phyloP scores from a whole-genome alignment of 92 coral and sea anemone species.

The Blastomussa wellsi region DNA sequence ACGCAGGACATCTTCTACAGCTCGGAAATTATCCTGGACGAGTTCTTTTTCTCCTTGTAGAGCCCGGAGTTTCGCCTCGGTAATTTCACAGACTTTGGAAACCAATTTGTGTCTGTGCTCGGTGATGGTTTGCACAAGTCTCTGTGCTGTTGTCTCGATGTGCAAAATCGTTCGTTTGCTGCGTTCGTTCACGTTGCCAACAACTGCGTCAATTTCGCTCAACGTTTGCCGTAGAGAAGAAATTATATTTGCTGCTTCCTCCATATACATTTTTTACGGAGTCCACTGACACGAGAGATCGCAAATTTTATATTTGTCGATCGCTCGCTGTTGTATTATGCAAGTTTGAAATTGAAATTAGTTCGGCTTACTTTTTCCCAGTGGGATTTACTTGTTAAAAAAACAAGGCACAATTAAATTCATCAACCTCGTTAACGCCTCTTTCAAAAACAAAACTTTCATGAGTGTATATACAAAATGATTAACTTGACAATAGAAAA shows the following conservation, averaged over 20 bases:
- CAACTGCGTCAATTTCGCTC: constrained; percentile 16
- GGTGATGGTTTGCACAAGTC: constrained; percentile 11
- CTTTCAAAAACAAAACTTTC: not conserved
- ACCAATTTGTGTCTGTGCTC: constrained; percentile 35
- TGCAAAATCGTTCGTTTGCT: constrained; percentile 19
- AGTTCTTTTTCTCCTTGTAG: constrained; percentile 22
- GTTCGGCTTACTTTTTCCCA: not conserved
- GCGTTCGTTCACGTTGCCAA: constrained; percentile 22
- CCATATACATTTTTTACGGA: constrained; percentile 23
- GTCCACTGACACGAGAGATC: not conserved
- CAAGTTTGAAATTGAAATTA: constrained; percentile 1
- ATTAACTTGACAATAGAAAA: too few species aligned
- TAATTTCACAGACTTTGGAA: constrained; percentile 23
- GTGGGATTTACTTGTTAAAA: constrained; percentile 3
- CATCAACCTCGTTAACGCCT: not conserved
- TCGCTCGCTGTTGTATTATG: not conserved
- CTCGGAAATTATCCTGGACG: constrained; percentile 25
- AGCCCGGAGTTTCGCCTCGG: constrained; percentile 26
- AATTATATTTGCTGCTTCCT: constrained; percentile 33
- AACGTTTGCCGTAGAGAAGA: constrained; percentile 16
- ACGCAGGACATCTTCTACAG: constrained; percentile 25
- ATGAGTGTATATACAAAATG: too few species aligned
- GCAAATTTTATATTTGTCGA: not conserved
- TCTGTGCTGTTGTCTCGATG: constrained; percentile 34
- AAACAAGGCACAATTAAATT: not conserved